phyloP scores from a whole-genome alignment of 2,113 vertebrate species.

The Sphaerodactylus townsendi region DNA sequence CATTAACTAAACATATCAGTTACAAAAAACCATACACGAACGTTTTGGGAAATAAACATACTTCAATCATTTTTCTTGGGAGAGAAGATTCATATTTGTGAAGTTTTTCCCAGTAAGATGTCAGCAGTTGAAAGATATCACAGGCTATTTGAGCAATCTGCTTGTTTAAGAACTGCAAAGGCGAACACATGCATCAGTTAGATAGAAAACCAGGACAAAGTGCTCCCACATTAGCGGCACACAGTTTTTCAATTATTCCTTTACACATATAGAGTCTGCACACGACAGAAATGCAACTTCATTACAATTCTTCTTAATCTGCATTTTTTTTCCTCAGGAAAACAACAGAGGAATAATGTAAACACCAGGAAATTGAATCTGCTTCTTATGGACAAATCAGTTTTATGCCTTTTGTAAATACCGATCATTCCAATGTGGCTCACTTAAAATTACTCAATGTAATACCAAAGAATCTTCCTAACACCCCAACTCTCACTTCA shows the following conservation, averaged over 20 bases:
- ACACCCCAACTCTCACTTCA: background rate
- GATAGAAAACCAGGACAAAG: constrained; percentile 3
- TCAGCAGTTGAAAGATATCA: constrained; percentile 92
- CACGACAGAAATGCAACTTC: too few relatives aligned
- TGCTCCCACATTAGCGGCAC: fast-evolving
- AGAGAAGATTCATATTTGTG: constrained; percentile 83
- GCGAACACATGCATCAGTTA: constrained; percentile 40
- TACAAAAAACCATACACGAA: background rate
- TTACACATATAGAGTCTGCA: background rate
- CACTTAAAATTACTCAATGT: background rate
- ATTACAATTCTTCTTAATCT: too few relatives aligned
- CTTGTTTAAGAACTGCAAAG: constrained; percentile 91
- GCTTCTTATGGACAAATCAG: background rate
- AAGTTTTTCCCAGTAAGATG: constrained; percentile 93
- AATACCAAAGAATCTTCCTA: fast-evolving
- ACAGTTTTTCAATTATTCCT: background rate
- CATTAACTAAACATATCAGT: constrained; percentile 16
- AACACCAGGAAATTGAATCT: background rate
- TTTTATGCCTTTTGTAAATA: background rate
- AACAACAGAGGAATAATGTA: background rate
- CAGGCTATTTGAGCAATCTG: constrained; percentile 91
- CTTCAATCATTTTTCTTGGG: constrained; percentile 93
- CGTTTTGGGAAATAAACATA: constrained; percentile 59
- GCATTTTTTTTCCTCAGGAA: background rate
- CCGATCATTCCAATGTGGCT: background rate